Percentiles rank a stretch among this genome's conserved stretches.
Conservation (phyloP, 2,888 invertebrate genomes). For the Loripinus fragilis region DNA sequence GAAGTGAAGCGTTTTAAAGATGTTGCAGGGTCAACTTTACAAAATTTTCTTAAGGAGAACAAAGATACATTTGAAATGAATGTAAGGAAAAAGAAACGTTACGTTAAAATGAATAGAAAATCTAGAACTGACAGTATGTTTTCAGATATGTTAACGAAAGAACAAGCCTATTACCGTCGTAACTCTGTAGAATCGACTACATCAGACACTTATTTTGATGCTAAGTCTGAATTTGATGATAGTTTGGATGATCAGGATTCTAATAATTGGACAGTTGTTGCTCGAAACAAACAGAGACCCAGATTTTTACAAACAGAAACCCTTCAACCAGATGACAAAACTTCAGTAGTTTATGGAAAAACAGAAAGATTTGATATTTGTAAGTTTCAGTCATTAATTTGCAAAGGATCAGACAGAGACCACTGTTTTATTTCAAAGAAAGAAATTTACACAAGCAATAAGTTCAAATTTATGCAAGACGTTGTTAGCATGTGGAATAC, state of each 20-base stretch:
- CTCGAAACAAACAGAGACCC: not conserved
- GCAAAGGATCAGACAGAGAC: slow-evolving; percentile 22
- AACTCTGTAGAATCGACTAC: not conserved
- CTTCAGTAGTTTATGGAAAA: not conserved
- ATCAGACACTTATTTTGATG: not conserved
- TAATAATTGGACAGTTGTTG: not conserved
- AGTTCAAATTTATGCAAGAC: slow-evolving; percentile 34
- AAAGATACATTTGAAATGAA: not conserved
- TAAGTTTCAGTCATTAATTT: slow-evolving; percentile 31
- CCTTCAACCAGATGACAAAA: not conserved
- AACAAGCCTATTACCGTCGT: not conserved
- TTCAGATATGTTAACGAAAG: not conserved
- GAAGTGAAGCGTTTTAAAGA: slow-evolving; percentile 3
- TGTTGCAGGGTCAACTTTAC: not conserved
- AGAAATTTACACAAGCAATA: slow-evolving; percentile 33
- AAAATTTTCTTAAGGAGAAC: not conserved
- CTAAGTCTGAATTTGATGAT: not conserved
- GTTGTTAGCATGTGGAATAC: slow-evolving; percentile 63
- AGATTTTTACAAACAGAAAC: not conserved
- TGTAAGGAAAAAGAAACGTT: slow-evolving; percentile 1
- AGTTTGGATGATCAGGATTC: not conserved
- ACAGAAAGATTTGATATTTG: not conserved
- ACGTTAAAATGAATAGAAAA: not conserved
- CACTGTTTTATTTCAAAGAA: slow-evolving; percentile 35
- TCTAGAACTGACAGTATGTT: not conserved